These are phyloP conservation scores for Gephyroberyx darwinii DNA, from an alignment of 2,797 vertebrate species.

Conservation along the genomic window DNA sequence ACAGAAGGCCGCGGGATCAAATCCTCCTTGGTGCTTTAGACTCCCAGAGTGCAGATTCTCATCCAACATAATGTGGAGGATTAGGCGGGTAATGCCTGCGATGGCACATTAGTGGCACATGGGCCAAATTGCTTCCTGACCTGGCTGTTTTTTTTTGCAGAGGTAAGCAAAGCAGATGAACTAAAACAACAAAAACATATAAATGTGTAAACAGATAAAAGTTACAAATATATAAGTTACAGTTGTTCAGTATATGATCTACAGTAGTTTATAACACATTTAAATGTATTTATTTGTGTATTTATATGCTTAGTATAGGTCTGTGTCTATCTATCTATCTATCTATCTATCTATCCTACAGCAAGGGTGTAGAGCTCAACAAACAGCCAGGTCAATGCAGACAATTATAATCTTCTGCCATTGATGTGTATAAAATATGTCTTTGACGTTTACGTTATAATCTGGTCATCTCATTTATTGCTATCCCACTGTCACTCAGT, in stretches of 20 bases:
- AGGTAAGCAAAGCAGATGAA: conserved; percentile 37
- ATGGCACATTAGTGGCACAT: conserved; percentile 61
- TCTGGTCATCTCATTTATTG: conserved; percentile 28
- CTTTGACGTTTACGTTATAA: conserved; percentile 1
- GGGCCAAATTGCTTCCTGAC: conserved; percentile 60
- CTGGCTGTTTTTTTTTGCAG: conserved; percentile 37
- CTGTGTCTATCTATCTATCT: no score
- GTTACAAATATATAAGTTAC: neutral
- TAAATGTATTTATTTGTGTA: no score
- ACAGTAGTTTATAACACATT: neutral
- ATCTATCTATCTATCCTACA: neutral
- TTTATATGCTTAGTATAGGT: no score
- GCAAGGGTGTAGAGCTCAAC: no score
- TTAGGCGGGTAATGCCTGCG: conserved; percentile 64
- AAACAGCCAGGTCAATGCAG: no score
- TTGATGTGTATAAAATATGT: conserved; percentile 8
- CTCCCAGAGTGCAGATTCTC: conserved; percentile 60
- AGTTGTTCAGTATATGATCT: neutral
- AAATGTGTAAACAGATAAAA: conserved; percentile 4
- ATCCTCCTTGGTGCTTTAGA: conserved; percentile 68
- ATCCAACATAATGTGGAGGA: conserved; percentile 65
- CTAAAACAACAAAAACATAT: conserved; percentile 5
- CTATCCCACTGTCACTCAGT: conserved; percentile 6
- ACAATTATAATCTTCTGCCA: neutral
- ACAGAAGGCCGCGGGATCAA: conserved; percentile 65